Evolutionary conservation across 2,797 vertebrate species (phyloP), one percentile per base, ranked within the genome.

Genomic region (Helicolenus hilgendorfi): DNA sequence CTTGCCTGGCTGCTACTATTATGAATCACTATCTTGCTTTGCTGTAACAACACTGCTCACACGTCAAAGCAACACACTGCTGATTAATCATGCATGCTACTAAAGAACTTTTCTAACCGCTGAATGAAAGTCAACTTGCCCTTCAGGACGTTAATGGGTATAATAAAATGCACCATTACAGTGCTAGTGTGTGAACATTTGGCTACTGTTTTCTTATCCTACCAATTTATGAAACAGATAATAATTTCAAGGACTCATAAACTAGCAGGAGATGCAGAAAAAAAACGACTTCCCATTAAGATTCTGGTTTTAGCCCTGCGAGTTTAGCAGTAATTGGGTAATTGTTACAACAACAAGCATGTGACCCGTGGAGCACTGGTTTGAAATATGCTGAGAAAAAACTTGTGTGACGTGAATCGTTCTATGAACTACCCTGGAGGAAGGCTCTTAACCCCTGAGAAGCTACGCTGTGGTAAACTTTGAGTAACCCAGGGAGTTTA

Each of bases 1-100:
- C 75, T 58, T 56, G 71, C 72, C 27, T n/a, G 60, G 36, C 56
- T 62, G 72, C 84, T 24, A 1, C 38, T 18, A 20, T 65, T 31
- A 84, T 67, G 74, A 89, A 84, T 81, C 75, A 77, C 69, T 20
- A 11, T 72, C 53, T 78, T 73, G 20, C 18, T 11, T 9, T 24
- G 26, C 15, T 70, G 59, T 4, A n/a, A 78, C 29, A 63, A 60
- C 45, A 31, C 24, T 38, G 55, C 3, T 58, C 55, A n/a, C 41
- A 53, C 2, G 2, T 68, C 71, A 60, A 33, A 18, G n/a, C 35
- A 41, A 79, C 31, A 69, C 8, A 9, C 8, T 26, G 38, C 24
- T 55, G 27, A 68, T 65, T 36, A 83, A 24, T 76, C 56, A 67
- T 6, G 7, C n/a, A 65, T 9, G 20, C 59, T 3, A 2, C 13